A percentile compares a stretch with the other conserved stretches of the same genome.
These are phyloP conservation scores for Ormyrus pomaceus DNA, from an alignment of 2,888 invertebrate genomes.

Conservation along the genomic window DNA sequence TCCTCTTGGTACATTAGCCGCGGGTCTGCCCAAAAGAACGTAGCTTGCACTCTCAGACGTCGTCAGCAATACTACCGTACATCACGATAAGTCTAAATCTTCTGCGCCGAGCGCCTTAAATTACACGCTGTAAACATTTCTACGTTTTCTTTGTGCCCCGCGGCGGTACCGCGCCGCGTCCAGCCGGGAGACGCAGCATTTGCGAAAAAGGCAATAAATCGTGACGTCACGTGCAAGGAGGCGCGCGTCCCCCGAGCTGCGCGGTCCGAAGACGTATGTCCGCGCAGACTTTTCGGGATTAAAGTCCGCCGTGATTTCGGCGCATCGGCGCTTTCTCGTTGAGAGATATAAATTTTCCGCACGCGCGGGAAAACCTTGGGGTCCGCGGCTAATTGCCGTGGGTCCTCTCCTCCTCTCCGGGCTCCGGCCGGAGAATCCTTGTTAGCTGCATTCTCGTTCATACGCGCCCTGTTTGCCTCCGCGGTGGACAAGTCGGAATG, in stretches of 20 bases:
- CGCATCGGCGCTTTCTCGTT: constrained; percentile 35
- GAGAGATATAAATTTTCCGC: constrained; percentile 50
- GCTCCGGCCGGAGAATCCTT: constrained; percentile 58
- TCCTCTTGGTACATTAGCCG: too few relatives aligned
- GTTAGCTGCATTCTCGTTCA: constrained; percentile 65
- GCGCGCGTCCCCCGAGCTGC: neutral
- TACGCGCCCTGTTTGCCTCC: constrained; percentile 57
- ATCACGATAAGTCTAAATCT: constrained; percentile 30
- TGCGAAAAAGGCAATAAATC: constrained; percentile 54
- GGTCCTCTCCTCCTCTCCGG: neutral
- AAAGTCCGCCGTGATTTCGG: constrained; percentile 43
- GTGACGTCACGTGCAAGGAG: constrained; percentile 48
- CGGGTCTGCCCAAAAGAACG: too few relatives aligned
- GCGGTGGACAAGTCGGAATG: constrained; percentile 68
- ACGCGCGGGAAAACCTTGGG: constrained; percentile 17
- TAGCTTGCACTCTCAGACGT: too few relatives aligned
- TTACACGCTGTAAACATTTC: constrained; percentile 53
- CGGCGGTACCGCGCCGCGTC: neutral
- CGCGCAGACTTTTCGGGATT: constrained; percentile 31
- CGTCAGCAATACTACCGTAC: neutral
- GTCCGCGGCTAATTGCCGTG: constrained; percentile 45
- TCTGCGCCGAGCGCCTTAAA: constrained; percentile 15
- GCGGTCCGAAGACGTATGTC: constrained; percentile 18
- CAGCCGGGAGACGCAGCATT: constrained; percentile 11
- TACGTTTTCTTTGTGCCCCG: constrained; percentile 45